Percentiles rank a stretch among this genome's conserved stretches.
Conservation (phyloP, 2,113 vertebrate genomes). For the Notiomystis cincta region DNA sequence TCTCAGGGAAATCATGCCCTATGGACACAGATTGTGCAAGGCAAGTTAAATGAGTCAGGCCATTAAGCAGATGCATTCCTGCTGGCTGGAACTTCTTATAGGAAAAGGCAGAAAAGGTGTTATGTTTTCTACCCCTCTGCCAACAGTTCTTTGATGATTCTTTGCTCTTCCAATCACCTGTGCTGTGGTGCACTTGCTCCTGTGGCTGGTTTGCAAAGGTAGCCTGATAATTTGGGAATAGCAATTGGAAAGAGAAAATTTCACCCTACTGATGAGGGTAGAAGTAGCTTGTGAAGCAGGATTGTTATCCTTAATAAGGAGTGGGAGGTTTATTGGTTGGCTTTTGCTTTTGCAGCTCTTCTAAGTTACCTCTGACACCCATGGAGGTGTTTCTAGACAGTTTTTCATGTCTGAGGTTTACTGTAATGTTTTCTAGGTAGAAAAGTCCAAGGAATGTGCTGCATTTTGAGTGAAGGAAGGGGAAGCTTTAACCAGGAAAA, state of each 20-base stretch:
- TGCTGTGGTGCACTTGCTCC: accelerated
- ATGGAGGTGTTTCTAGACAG: not conserved
- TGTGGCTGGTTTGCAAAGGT: not conserved
- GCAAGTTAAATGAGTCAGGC: not conserved
- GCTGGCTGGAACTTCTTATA: not conserved
- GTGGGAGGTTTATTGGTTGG: not conserved
- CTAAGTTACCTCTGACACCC: not conserved
- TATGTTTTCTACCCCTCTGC: not conserved
- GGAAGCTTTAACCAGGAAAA: not conserved
- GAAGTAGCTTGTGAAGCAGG: not conserved
- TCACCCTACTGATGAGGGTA: not conserved
- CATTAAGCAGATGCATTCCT: not conserved
- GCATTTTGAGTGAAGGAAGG: not conserved
- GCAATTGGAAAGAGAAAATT: not conserved
- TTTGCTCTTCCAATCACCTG: not conserved
- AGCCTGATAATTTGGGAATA: not conserved
- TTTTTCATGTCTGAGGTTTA: not conserved
- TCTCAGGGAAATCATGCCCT: not conserved
- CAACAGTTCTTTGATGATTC: not conserved
- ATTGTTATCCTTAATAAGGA: not conserved
- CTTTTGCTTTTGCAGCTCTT: not conserved
- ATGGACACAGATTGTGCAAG: not conserved
- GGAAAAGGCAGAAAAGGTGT: not conserved
- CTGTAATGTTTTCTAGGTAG: not conserved
- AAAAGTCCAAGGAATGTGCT: not conserved